phyloP scores from a whole-genome alignment of 2,888 invertebrate species.

The Chesias legatella region DNA sequence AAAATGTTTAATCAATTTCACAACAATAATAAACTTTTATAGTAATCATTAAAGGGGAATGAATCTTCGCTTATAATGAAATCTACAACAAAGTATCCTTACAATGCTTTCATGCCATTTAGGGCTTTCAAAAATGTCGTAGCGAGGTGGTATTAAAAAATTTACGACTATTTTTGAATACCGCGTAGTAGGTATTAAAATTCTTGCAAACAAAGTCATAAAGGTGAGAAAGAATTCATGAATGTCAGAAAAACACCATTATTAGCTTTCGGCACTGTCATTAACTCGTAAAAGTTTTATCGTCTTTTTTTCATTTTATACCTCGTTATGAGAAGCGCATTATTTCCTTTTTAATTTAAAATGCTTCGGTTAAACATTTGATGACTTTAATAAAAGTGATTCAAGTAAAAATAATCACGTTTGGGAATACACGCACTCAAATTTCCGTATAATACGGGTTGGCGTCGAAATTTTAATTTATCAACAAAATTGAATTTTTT shows the following conservation, averaged over 20 bases:
- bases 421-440: no score
- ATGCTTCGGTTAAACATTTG: slow-evolving; percentile 3
- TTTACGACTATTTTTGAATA: slow-evolving; percentile 6
- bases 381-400: no score
- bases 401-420: no score
- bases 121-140: slow-evolving; percentile 25
- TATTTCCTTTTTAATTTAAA: slow-evolving; percentile 23
- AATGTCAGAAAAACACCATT: slow-evolving; percentile 24
- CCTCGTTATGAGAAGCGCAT: slow-evolving; percentile 14
- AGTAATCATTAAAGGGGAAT: no score
- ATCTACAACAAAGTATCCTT: no score
- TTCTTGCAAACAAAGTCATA: slow-evolving; percentile 39
- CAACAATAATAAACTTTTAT: no score
- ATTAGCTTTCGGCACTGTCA: slow-evolving; percentile 26
- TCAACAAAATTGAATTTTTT: no score
- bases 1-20: no score
- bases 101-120: slow-evolving; percentile 12
- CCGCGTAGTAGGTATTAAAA: no score
- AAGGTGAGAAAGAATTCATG: slow-evolving; percentile 45
- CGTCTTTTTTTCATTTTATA: slow-evolving; percentile 22
- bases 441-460: no score
- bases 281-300: slow-evolving; percentile 26
- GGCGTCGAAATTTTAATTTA: no score
- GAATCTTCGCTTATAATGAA: no score
- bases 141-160: slow-evolving; percentile 24